Evolutionary conservation across 2,113 vertebrate species (phyloP).

Genomic region (Phalacrocorax aristotelis): DNA sequence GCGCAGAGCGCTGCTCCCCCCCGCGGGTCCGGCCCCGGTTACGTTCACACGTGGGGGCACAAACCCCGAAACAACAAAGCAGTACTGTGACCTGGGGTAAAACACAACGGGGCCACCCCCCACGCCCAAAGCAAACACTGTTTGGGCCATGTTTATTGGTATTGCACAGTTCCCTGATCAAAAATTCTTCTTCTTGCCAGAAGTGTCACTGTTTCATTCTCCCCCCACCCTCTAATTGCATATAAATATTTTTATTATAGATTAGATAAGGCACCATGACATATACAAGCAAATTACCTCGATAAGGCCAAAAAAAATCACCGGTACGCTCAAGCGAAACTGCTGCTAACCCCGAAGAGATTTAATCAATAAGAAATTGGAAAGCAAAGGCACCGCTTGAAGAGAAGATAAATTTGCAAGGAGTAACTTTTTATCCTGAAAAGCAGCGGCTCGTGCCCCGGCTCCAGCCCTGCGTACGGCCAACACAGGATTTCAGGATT

Average conservation of each 20-base stretch:
- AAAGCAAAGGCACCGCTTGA: background rate
- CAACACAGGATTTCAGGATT: background rate
- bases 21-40: too few relatives aligned
- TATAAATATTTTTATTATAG: background rate
- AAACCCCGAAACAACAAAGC: too few relatives aligned
- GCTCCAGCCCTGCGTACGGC: fast-evolving
- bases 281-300: background rate
- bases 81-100: too few relatives aligned
- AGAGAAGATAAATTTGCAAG: fast-evolving
- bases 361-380: fast-evolving
- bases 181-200: background rate
- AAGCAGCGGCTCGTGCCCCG: too few relatives aligned
- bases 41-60: too few relatives aligned
- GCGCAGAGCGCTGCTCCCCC: too few relatives aligned
- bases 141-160: background rate
- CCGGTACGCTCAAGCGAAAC: fast-evolving
- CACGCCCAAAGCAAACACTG: too few relatives aligned
- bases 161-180: background rate
- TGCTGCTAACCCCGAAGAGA: fast-evolving
- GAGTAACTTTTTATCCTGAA: fast-evolving
- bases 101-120: too few relatives aligned
- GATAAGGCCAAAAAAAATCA: background rate
- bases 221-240: background rate
- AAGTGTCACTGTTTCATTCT: background rate
- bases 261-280: background rate